phyloP scores from a whole-genome alignment of 2,113 vertebrate species.

The Peromyscus californicus region DNA sequence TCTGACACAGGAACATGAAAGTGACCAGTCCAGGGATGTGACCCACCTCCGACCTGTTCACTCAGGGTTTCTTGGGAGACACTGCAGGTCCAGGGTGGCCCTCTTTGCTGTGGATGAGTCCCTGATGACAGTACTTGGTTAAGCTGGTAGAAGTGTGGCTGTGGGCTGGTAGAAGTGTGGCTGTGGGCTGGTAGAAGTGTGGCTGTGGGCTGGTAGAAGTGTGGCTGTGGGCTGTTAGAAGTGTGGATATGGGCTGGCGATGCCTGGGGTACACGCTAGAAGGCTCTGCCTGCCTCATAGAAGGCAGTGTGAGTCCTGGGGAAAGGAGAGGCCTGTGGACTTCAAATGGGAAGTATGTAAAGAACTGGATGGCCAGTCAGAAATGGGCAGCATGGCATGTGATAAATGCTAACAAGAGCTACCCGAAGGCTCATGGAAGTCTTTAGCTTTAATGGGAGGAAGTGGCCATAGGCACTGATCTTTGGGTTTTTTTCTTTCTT shows the following conservation, averaged over 20 bases:
- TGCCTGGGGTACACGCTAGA: neutral
- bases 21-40: neutral
- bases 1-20: neutral
- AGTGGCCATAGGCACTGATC: neutral
- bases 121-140: accelerated
- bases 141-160: neutral
- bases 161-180: too few relatives aligned
- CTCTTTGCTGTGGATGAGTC: neutral
- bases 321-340: neutral
- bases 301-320: neutral
- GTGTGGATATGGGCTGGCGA: neutral
- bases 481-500: neutral
- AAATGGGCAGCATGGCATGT: neutral
- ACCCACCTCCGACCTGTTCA: accelerated
- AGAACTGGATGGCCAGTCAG: neutral
- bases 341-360: neutral
- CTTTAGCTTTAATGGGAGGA: neutral
- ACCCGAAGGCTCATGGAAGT: neutral
- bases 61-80: neutral
- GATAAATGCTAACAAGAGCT: neutral
- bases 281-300: neutral
- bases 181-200: too few relatives aligned
- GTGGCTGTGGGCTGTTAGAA: neutral
- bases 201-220: neutral
- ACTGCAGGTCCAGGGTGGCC: accelerated